Evolutionary conservation across 2,888 invertebrate species (phyloP), one percentile per base, ranked within the genome.

Genomic region (Phalangium opilio): DNA sequence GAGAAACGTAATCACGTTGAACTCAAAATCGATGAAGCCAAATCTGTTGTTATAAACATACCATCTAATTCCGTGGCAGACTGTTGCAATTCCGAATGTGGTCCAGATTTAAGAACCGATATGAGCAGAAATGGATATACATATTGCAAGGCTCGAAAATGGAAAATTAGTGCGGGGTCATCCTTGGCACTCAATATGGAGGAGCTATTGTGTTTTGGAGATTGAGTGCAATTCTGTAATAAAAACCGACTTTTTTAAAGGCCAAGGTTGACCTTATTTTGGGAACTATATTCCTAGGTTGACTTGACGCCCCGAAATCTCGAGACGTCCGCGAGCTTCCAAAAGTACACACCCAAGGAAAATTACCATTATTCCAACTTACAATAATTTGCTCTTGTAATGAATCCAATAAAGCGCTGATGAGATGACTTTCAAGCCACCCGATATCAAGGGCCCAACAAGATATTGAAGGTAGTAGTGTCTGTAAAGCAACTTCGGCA

Each of bases 391-490:
- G 47, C 33, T 51, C 52, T 20, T 52, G 44, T 14, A 52, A 27
- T 35, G 32, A 21, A 45, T 45, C 41, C 48, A 67, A 55, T 18
- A 65, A 55, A 46, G 58, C 57, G 46, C 62, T 61, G 18, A 65
- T 55, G 15, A 68, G 58, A 51, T 61, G 60, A 47, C 62, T 59
- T 49, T 67, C 62, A 19, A 78, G 61, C 43, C 70, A 66, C 45
- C 69, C 72, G 51, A 71, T 61, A 44, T 71, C 69, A 33, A 61
- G 63, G 3, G 77, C 73, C 78, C 78, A 79, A 58, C 74, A 70
- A 1, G 76, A 76, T 50, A 78, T 64, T 32, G 77, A 73, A 2
- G 78, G 78, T 53, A 78, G 66, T 44, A 79, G 67, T 39, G 75
- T 63, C 48, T 72, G 67, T 20, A 69, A 67, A 14, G 75, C 70